phyloP scores from a whole-genome alignment of 2,113 vertebrate genomes.

The Acanthisitta chloris region DNA sequence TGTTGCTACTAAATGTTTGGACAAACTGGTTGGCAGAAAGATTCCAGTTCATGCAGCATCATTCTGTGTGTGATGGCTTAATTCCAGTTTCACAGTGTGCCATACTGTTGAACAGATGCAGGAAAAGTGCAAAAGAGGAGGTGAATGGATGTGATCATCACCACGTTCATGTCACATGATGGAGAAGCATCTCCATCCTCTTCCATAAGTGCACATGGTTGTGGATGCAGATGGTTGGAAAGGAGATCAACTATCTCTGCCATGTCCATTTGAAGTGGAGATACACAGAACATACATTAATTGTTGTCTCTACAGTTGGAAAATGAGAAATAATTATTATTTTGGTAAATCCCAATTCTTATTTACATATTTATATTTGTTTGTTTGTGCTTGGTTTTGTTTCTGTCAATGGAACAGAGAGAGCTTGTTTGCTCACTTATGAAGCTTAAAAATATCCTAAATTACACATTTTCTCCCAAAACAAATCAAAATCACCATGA shows the following conservation, averaged over 20 bases:
- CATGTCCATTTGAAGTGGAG: not conserved
- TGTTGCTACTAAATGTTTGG: not conserved
- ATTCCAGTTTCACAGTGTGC: not conserved
- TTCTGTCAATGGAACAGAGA: not conserved
- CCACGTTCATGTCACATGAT: fast-evolving
- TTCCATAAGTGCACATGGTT: not conserved
- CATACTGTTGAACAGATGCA: not conserved
- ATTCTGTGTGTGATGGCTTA: not conserved
- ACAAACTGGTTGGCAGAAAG: not conserved
- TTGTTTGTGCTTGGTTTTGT: not conserved
- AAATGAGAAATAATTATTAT: not conserved
- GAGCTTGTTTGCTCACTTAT: not conserved
- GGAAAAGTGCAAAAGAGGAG: not conserved
- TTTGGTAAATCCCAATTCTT: not conserved
- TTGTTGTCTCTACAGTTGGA: not conserved
- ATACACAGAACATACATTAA: not conserved
- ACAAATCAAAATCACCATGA: not conserved
- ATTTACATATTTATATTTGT: not conserved
- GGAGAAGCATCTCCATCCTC: not conserved
- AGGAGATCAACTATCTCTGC: not conserved
- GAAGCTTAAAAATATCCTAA: not conserved
- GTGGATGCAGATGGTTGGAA: not conserved
- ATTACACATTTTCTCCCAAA: not conserved
- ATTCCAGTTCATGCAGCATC: not conserved
- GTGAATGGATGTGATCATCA: not conserved